Conservation (phyloP, 2,888 invertebrate genomes). For the Actias luna region DNA sequence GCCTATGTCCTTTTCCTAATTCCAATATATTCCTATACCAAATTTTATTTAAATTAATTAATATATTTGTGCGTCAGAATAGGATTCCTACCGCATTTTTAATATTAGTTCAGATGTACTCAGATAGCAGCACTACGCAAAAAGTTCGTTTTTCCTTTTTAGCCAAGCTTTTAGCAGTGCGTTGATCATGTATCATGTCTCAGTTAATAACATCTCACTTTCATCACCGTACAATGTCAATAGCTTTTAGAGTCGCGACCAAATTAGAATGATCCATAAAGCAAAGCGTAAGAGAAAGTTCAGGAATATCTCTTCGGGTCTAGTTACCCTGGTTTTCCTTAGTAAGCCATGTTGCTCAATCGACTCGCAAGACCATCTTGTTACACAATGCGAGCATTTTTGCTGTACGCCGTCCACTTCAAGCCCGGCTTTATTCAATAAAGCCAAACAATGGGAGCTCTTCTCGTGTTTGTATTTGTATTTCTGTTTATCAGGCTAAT, state of each 20-base stretch:
- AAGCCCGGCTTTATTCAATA: slow-evolving; percentile 29
- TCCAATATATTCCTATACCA: too few relatives aligned
- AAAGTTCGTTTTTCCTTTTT: background rate
- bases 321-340: slow-evolving; percentile 37
- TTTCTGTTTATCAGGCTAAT: slow-evolving; percentile 55
- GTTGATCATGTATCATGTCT: slow-evolving; percentile 18
- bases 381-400: slow-evolving; percentile 63
- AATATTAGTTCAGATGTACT: background rate
- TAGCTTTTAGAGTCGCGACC: slow-evolving; percentile 26
- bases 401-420: slow-evolving; percentile 46
- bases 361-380: slow-evolving; percentile 39
- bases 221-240: slow-evolving; percentile 18
- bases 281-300: slow-evolving; percentile 29
- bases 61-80: background rate
- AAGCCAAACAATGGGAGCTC: slow-evolving; percentile 57
- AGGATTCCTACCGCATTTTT: too few relatives aligned
- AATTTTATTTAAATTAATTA: too few relatives aligned
- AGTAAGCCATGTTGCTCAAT: slow-evolving; percentile 17
- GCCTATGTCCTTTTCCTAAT: too few relatives aligned
- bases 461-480: slow-evolving; percentile 52
- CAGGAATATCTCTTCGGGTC: slow-evolving; percentile 31
- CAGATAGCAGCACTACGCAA: background rate
- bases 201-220: slow-evolving; percentile 22
- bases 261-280: slow-evolving; percentile 34
- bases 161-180: slow-evolving; percentile 10